These are phyloP conservation scores for Aphidius gifuensis DNA, from an alignment of 1,140 invertebrate species.

Conservation along the genomic window DNA sequence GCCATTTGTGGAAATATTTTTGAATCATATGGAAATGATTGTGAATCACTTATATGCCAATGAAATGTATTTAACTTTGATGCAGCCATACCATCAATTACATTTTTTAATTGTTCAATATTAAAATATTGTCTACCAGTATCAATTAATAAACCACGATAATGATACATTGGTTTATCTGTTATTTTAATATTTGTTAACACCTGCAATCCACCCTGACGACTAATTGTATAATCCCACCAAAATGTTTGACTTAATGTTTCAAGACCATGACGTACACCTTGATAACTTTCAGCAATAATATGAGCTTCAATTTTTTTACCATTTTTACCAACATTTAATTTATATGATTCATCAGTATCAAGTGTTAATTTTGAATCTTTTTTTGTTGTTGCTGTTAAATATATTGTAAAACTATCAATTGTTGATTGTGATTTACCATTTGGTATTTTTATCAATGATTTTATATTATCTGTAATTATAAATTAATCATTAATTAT, in stretches of 20 bases:
- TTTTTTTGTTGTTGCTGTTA: conserved; percentile 36
- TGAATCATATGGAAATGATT: conserved; percentile 79
- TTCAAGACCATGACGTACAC: conserved; percentile 74
- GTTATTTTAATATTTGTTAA: conserved; percentile 54
- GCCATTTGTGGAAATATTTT: conserved; percentile 71
- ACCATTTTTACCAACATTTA: conserved; percentile 58
- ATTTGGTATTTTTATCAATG: conserved; percentile 41
- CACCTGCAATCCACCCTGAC: conserved; percentile 61
- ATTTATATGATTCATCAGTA: conserved; percentile 73
- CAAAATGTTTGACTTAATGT: conserved; percentile 77
- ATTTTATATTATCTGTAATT: conserved; percentile 44
- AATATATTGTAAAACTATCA: conserved; percentile 43
- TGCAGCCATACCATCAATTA: conserved; percentile 76
- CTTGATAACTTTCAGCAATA: conserved; percentile 68
- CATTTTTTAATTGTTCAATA: conserved; percentile 62
- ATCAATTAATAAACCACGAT: conserved; percentile 73
- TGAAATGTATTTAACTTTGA: conserved; percentile 84
- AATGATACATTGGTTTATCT: conserved; percentile 69
- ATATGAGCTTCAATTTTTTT: conserved; percentile 62
- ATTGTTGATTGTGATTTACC: conserved; percentile 41
- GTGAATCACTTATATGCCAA: conserved; percentile 82
- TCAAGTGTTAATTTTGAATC: conserved; percentile 59
- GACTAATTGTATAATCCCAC: conserved; percentile 65
- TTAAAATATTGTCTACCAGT: conserved; percentile 74
- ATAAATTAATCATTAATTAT: no score